These are phyloP conservation scores for Eurytoma californica DNA, from an alignment of 2,888 invertebrate species.

Conservation along the genomic window DNA sequence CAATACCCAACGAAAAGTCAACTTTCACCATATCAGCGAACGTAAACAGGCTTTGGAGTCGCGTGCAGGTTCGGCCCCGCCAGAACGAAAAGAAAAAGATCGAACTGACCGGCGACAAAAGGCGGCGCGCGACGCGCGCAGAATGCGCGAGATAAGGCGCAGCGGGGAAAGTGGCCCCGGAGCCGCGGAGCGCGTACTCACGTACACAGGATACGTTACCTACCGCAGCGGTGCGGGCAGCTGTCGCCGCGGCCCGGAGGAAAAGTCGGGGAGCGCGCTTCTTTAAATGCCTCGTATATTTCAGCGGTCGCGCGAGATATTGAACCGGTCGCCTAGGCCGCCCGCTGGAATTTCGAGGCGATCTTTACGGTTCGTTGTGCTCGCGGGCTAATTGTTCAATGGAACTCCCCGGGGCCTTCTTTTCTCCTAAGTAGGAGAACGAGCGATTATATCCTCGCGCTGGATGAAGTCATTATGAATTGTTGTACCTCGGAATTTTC, in stretches of 20 bases:
- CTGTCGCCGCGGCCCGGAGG: background rate
- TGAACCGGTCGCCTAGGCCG: background rate
- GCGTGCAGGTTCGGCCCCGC: background rate
- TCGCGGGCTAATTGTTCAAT: no score
- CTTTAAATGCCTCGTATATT: constrained; percentile 38
- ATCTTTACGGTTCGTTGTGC: no score
- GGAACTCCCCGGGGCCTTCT: no score
- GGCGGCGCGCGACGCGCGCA: constrained; percentile 8
- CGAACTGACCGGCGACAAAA: background rate
- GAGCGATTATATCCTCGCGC: no score
- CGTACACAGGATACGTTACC: background rate
- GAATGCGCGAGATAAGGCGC: constrained; percentile 32
- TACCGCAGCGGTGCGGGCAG: constrained; percentile 32
- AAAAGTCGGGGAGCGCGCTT: background rate
- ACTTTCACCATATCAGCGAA: no score
- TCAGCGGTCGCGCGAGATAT: constrained; percentile 2
- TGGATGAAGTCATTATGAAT: no score
- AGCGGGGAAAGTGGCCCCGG: constrained; percentile 41
- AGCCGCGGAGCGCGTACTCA: background rate
- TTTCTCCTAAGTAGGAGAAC: no score
- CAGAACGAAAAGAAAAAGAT: background rate
- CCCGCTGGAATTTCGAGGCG: no score
- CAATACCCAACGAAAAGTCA: no score
- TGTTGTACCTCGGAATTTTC: no score
- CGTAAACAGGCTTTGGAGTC: background rate